Evolutionary conservation across 2,797 vertebrate genomes (phyloP).

Genomic region (Picus viridis): DNA sequence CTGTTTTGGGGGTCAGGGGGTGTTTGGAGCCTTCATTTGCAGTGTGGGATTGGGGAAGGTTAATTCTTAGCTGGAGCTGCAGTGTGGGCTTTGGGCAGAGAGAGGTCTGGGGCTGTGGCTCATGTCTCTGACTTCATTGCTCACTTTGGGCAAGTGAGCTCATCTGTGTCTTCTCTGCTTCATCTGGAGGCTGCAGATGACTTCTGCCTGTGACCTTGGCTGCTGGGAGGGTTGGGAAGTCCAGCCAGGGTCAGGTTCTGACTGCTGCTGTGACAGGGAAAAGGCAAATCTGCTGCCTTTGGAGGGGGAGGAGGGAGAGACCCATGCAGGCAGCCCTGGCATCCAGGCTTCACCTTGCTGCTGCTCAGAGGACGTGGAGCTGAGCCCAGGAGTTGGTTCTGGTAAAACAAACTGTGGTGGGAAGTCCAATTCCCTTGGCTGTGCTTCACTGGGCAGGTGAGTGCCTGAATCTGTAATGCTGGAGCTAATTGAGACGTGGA

Average conservation of each 20-base stretch:
- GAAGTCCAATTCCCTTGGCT: constrained; percentile 71
- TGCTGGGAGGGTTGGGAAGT: background rate
- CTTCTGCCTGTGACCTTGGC: background rate
- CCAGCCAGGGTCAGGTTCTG: background rate
- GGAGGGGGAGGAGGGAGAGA: background rate
- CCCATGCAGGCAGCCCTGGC: background rate
- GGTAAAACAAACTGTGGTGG: constrained; percentile 50
- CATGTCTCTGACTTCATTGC: background rate
- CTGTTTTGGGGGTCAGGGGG: background rate
- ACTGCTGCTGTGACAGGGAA: background rate
- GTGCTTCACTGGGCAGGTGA: constrained; percentile 75
- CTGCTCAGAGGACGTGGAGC: background rate
- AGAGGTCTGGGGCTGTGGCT: background rate
- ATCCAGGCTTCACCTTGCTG: background rate
- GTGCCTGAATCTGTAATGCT: constrained; percentile 68
- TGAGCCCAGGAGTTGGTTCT: constrained; percentile 6
- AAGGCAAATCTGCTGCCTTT: background rate
- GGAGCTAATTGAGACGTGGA: constrained; percentile 73
- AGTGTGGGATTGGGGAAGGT: background rate
- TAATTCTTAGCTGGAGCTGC: background rate
- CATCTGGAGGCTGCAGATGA: background rate
- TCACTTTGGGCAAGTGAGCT: constrained; percentile 9
- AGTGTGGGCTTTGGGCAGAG: background rate
- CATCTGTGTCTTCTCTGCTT: background rate
- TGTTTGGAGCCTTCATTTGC: constrained; percentile 26